Evolutionary conservation across 2,888 invertebrate species (phyloP).

Genomic region (Hofmannophila pseudospretella): DNA sequence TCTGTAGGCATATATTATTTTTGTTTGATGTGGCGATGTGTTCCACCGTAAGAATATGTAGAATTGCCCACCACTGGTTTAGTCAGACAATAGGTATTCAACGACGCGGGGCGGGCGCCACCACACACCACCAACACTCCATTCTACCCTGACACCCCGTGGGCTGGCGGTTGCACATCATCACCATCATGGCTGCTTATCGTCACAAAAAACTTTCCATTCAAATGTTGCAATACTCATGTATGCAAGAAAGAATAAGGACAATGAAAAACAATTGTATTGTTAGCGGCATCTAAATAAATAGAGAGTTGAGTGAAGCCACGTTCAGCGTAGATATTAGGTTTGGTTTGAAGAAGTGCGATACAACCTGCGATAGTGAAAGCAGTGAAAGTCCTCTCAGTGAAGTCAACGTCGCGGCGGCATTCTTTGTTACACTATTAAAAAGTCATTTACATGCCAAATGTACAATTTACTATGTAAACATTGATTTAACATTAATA

Average conservation of each 20-base stretch:
- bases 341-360: constrained; percentile 45
- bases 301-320: constrained; percentile 56
- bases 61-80: no score
- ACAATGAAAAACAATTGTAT: constrained; percentile 60
- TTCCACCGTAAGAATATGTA: no score
- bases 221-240: constrained; percentile 58
- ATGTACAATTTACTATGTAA: constrained; percentile 5
- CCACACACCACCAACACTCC: constrained; percentile 58
- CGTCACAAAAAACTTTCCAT: constrained; percentile 63
- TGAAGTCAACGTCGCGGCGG: constrained; percentile 26
- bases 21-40: no score
- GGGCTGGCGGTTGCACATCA: constrained; percentile 68
- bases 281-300: constrained; percentile 63
- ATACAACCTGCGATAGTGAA: constrained; percentile 60
- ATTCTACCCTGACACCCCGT: constrained; percentile 39
- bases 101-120: constrained; percentile 18
- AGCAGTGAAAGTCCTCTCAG: constrained; percentile 66
- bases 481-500: constrained; percentile 1
- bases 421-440: constrained; percentile 42
- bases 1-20: no score
- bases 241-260: constrained; percentile 54
- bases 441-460: constrained; percentile 24
- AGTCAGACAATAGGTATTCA: constrained; percentile 2
- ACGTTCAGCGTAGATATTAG: constrained; percentile 35
- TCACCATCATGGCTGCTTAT: constrained; percentile 54